A percentile compares a stretch with the other conserved stretches of the same genome.
These are phyloP conservation scores for Cecropterus lyciades DNA, from an alignment of 1,140 invertebrate genomes.

Conservation along the genomic window DNA sequence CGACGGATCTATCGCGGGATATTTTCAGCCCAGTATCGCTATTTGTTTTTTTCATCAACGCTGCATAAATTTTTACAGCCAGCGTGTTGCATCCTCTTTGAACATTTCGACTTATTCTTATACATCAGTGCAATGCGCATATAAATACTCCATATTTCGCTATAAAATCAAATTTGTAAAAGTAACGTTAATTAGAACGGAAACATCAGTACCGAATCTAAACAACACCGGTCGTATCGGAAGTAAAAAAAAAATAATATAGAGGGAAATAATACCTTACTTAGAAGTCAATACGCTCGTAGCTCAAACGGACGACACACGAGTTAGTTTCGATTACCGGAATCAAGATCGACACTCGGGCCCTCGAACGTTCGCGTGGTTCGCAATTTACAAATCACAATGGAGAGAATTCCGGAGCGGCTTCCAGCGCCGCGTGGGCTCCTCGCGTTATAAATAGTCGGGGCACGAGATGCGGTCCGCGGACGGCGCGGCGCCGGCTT, in stretches of 20 bases:
- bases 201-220: too few relatives aligned
- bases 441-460: constrained; percentile 28
- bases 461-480: too few relatives aligned
- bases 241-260: neutral
- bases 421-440: constrained; percentile 23
- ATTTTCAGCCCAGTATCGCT: constrained; percentile 21
- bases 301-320: neutral
- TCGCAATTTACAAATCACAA: constrained; percentile 20
- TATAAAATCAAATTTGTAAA: too few relatives aligned
- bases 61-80: neutral
- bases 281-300: neutral
- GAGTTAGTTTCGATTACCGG: too few relatives aligned
- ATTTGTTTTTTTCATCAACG: constrained; percentile 12
- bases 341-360: neutral
- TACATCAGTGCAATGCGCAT: too few relatives aligned
- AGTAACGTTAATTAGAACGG: too few relatives aligned
- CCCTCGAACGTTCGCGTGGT: neutral
- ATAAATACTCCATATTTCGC: too few relatives aligned
- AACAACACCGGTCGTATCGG: neutral
- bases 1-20: constrained; percentile 19
- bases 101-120: too few relatives aligned
- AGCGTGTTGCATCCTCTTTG: too few relatives aligned
- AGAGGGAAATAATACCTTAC: constrained; percentile 5
- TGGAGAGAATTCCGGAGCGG: constrained; percentile 14
- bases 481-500: neutral